These are phyloP conservation scores for Torymus texanus DNA, from an alignment of 2,888 invertebrate genomes.

Conservation along the genomic window DNA sequence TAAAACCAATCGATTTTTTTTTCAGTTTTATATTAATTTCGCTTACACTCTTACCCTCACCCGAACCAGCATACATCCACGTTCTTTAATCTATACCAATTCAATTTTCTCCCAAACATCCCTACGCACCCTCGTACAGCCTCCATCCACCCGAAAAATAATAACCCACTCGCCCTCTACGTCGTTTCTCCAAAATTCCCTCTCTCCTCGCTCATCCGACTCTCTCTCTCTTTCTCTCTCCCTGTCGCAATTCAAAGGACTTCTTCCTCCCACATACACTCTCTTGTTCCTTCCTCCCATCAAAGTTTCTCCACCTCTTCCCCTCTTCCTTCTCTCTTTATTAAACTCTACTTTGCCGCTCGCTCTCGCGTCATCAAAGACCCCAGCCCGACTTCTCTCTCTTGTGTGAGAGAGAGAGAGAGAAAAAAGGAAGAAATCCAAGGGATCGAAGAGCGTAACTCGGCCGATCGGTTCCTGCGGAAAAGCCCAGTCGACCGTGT, in stretches of 20 bases:
- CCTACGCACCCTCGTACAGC: background rate
- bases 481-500: conserved; percentile 59
- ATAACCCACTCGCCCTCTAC: too few relatives aligned
- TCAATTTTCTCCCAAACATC: background rate
- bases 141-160: too few relatives aligned
- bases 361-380: conserved; percentile 21
- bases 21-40: too few relatives aligned
- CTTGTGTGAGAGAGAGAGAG: background rate
- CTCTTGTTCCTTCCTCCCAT: background rate
- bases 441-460: conserved; percentile 64
- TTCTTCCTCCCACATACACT: too few relatives aligned
- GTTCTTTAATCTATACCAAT: background rate
- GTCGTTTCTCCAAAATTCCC: conserved; percentile 5
- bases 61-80: too few relatives aligned
- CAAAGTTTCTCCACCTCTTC: conserved; percentile 27
- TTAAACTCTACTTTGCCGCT: conserved; percentile 30
- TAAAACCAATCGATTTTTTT: too few relatives aligned
- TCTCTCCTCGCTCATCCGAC: background rate
- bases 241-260: background rate
- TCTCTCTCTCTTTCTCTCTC: conserved; percentile 4
- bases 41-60: too few relatives aligned
- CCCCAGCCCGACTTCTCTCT: conserved; percentile 5
- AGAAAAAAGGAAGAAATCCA: conserved; percentile 8
- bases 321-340: conserved; percentile 4
- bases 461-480: conserved; percentile 66